A percentile compares a stretch with the other conserved stretches of the same genome.
These are phyloP conservation scores for Cotesia typhae DNA, from an alignment of 1,140 invertebrate species.

Conservation along the genomic window DNA sequence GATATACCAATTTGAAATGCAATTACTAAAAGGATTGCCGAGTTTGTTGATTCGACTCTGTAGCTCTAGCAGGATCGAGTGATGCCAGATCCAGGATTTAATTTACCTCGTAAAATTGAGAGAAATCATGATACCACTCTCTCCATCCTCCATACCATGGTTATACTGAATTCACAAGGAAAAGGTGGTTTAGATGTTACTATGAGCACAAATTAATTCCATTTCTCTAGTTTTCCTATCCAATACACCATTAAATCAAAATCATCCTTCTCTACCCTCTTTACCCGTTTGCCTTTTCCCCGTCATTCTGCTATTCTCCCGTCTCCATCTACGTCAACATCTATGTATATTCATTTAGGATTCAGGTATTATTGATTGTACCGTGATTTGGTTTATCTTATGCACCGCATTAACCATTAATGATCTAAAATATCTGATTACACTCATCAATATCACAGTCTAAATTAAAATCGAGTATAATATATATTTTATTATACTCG, in stretches of 20 bases:
- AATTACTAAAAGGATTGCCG: conserved; percentile 28
- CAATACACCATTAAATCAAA: not conserved
- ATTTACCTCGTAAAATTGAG: conserved; percentile 34
- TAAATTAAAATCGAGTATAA: too few relatives aligned
- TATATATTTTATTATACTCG: too few relatives aligned
- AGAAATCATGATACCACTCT: conserved; percentile 34
- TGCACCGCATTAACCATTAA: too few relatives aligned
- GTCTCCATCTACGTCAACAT: not conserved
- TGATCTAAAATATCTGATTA: too few relatives aligned
- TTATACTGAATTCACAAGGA: conserved; percentile 12
- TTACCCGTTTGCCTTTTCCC: not conserved
- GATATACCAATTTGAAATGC: conserved; percentile 31
- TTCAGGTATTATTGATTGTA: too few relatives aligned
- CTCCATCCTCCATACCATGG: not conserved
- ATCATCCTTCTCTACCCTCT: too few relatives aligned
- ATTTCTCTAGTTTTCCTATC: conserved; percentile 25
- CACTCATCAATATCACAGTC: too few relatives aligned
- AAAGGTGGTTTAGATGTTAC: conserved; percentile 13
- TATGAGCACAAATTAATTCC: conserved; percentile 32
- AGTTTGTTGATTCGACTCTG: conserved; percentile 37
- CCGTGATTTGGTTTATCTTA: too few relatives aligned
- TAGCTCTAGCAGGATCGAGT: conserved; percentile 24
- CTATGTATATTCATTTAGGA: too few relatives aligned
- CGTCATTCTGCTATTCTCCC: not conserved
- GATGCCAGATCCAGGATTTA: conserved; percentile 28